Conservation (phyloP, 2,888 invertebrate genomes). For the Listrodromus nycthemerus region DNA sequence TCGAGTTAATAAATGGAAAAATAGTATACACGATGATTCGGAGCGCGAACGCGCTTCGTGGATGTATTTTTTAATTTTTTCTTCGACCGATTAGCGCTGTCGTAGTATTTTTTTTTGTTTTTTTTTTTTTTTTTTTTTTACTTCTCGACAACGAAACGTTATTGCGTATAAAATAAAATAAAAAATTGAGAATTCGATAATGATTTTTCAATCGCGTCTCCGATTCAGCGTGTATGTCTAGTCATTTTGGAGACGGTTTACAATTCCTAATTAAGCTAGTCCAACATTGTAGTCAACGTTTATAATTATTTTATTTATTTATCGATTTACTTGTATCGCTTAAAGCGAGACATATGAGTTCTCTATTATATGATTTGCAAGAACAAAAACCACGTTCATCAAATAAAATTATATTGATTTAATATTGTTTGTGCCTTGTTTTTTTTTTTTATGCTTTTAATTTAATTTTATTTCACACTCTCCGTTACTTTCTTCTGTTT, state of each 20-base stretch:
- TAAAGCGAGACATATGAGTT: conserved; percentile 30
- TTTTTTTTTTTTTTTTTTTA: conserved; percentile 1
- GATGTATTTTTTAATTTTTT: neutral
- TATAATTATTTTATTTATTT: conserved; percentile 49
- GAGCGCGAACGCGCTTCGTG: conserved; percentile 34
- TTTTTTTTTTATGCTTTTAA: conserved; percentile 40
- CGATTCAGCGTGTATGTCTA: conserved; percentile 72
- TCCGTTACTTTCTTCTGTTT: neutral
- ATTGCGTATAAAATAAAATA: neutral
- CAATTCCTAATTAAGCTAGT: conserved; percentile 79
- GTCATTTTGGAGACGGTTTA: conserved; percentile 79
- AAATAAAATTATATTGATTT: conserved; percentile 63
- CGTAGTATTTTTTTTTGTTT: neutral
- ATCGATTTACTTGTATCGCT: conserved; percentile 39
- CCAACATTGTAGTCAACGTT: conserved; percentile 74
- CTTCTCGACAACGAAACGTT: neutral
- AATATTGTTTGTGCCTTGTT: conserved; percentile 42
- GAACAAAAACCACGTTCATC: conserved; percentile 35
- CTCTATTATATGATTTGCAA: conserved; percentile 38
- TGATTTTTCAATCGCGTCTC: conserved; percentile 1
- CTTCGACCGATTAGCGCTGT: too few species aligned
- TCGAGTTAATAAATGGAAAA: conserved; percentile 50
- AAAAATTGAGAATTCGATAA: neutral
- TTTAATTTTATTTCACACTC: conserved; percentile 30
- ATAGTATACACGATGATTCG: conserved; percentile 58